Evolutionary conservation across 2,888 invertebrate species (phyloP).

Genomic region (Cheilosia grossa): DNA sequence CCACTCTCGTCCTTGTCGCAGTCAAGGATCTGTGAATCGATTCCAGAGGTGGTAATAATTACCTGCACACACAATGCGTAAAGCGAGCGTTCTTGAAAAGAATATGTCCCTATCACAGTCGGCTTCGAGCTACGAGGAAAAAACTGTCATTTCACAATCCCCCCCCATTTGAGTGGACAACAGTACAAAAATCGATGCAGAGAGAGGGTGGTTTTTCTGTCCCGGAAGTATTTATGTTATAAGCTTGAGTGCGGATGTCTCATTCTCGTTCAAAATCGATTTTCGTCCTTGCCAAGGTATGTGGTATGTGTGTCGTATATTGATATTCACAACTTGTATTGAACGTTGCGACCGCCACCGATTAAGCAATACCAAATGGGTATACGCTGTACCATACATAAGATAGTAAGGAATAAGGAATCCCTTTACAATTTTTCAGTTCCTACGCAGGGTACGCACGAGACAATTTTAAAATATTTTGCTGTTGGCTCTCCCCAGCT

Average conservation of each 20-base stretch:
- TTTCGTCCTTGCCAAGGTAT: slow-evolving; percentile 4
- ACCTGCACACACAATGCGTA: slow-evolving; percentile 18
- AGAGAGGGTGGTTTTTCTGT: neutral
- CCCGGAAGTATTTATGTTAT: slow-evolving; percentile 5
- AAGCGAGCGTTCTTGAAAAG: slow-evolving; percentile 35
- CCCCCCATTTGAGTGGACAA: neutral
- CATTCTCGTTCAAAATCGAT: slow-evolving; percentile 28
- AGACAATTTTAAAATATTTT: slow-evolving; percentile 24
- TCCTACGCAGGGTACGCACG: slow-evolving; percentile 3
- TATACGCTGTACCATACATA: too few species aligned
- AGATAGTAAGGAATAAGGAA: too few species aligned
- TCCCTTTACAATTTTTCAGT: neutral
- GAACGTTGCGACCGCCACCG: slow-evolving; percentile 4
- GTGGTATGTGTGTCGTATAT: neutral
- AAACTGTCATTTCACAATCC: slow-evolving; percentile 21
- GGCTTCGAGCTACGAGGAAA: too few species aligned
- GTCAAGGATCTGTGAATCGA: slow-evolving; percentile 45
- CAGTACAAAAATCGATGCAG: slow-evolving; percentile 23
- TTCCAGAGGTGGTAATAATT: slow-evolving; percentile 46
- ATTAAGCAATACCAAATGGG: slow-evolving; percentile 24
- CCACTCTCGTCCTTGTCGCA: slow-evolving; percentile 27
- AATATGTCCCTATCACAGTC: slow-evolving; percentile 33
- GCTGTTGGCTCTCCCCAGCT: neutral
- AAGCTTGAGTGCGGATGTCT: neutral
- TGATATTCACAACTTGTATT: slow-evolving; percentile 39